A percentile compares a stretch with the other conserved stretches of the same genome.
phyloP scores from a whole-genome alignment of 2,888 invertebrate species.

The Harpalus rufipes region DNA sequence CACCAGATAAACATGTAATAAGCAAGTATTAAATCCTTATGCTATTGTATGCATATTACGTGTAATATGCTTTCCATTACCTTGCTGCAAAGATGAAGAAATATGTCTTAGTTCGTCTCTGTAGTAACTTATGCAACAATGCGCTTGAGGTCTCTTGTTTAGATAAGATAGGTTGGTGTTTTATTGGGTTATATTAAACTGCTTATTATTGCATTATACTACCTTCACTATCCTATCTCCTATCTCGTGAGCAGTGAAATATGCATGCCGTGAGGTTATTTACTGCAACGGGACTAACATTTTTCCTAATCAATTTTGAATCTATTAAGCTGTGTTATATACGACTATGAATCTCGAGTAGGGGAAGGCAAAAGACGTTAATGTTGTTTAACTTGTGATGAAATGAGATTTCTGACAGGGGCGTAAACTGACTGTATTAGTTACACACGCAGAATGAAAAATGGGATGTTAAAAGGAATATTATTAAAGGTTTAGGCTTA shows the following conservation, averaged over 20 bases:
- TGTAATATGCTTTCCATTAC: not conserved
- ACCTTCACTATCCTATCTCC: conserved; percentile 13
- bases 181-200: conserved; percentile 57
- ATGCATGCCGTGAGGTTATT: conserved; percentile 7
- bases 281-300: conserved; percentile 18
- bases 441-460: conserved; percentile 19
- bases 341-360: not conserved
- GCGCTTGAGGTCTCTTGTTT: conserved; percentile 46
- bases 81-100: not conserved
- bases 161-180: conserved; percentile 39
- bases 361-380: conserved; percentile 20
- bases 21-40: not conserved
- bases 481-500: not conserved
- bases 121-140: conserved; percentile 46
- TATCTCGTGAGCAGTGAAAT: conserved; percentile 27
- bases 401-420: conserved; percentile 38
- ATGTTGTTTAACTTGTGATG: conserved; percentile 34
- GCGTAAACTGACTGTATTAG: conserved; percentile 14
- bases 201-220: conserved; percentile 52
- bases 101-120: conserved; percentile 18
- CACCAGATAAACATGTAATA: not conserved
- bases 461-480: conserved; percentile 40
- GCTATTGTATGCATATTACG: not conserved
- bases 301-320: conserved; percentile 44
- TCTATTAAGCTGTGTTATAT: conserved; percentile 26